Percentiles rank a stretch among this genome's conserved stretches.
Conservation (phyloP, 2,113 vertebrate genomes). For the Tapirus terrestris region DNA sequence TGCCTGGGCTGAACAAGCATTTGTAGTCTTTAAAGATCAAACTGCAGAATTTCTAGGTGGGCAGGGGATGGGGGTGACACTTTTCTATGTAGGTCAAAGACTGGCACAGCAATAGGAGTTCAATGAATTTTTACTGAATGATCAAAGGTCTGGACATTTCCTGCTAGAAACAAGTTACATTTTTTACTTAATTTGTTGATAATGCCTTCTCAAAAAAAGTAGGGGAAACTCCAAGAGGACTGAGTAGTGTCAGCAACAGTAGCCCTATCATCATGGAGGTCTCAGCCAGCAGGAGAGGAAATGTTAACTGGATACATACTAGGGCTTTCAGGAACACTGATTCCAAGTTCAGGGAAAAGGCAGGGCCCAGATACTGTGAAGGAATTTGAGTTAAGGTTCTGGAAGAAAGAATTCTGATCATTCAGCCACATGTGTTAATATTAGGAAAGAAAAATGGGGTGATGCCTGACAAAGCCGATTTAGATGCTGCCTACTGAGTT, state of each 20-base stretch:
- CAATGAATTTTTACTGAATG: neutral
- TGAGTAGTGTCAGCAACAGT: neutral
- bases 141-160: neutral
- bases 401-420: neutral
- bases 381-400: neutral
- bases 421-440: neutral
- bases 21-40: neutral
- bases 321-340: neutral
- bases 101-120: neutral
- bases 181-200: neutral
- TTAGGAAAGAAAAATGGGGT: neutral
- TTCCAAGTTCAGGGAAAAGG: no score
- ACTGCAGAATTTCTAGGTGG: neutral
- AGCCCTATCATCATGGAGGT: neutral
- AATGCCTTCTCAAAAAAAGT: neutral
- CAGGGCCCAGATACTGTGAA: rapidly evolving
- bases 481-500: neutral
- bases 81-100: neutral
- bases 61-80: rapidly evolving
- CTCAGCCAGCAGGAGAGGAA: neutral
- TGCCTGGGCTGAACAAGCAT: neutral
- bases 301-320: no score
- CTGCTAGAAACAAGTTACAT: neutral
- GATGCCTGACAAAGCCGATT: neutral
- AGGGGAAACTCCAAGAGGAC: neutral